Percentiles rank a stretch among this genome's conserved stretches.
Conservation (phyloP, 2,113 vertebrate species). For the Gila orcuttii region DNA sequence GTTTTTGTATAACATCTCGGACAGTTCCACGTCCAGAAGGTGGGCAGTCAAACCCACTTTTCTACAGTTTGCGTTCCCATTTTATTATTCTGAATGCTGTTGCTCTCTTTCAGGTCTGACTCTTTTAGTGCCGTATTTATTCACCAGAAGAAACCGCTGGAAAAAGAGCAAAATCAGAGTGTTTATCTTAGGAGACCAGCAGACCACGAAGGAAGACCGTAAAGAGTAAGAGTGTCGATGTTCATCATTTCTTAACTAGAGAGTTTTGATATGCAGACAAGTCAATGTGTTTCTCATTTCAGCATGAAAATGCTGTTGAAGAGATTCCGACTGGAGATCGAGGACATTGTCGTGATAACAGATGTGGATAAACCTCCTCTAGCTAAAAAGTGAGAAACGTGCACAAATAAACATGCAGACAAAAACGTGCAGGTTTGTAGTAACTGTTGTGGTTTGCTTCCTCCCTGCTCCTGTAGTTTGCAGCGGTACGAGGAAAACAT, state of each 20-base stretch:
- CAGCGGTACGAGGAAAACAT: slow-evolving; percentile 74
- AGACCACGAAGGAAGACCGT: slow-evolving; percentile 71
- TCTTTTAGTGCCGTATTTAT: slow-evolving; percentile 78
- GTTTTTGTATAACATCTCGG: no score
- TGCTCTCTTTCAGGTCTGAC: slow-evolving; percentile 73
- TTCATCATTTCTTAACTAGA: background rate
- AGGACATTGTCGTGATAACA: slow-evolving; percentile 75
- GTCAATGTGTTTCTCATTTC: background rate
- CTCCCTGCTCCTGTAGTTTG: slow-evolving; percentile 56
- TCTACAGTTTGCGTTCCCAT: background rate
- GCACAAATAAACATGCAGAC: fast-evolving
- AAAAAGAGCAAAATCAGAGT: slow-evolving; percentile 71
- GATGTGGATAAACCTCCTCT: slow-evolving; percentile 71
- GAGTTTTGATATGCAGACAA: background rate
- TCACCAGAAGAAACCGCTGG: slow-evolving; percentile 76
- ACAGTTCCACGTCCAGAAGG: background rate
- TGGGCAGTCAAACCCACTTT: background rate
- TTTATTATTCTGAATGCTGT: background rate
- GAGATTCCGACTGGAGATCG: slow-evolving; percentile 74
- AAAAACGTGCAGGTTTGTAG: background rate
- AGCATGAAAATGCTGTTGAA: slow-evolving; percentile 74
- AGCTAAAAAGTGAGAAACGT: slow-evolving; percentile 66
- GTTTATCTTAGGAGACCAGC: slow-evolving; percentile 72
- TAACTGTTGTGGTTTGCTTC: background rate
- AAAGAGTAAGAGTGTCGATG: slow-evolving; percentile 62